Evolutionary conservation across 1,140 invertebrate species (phyloP).

Genomic region (Heliconius congener): DNA sequence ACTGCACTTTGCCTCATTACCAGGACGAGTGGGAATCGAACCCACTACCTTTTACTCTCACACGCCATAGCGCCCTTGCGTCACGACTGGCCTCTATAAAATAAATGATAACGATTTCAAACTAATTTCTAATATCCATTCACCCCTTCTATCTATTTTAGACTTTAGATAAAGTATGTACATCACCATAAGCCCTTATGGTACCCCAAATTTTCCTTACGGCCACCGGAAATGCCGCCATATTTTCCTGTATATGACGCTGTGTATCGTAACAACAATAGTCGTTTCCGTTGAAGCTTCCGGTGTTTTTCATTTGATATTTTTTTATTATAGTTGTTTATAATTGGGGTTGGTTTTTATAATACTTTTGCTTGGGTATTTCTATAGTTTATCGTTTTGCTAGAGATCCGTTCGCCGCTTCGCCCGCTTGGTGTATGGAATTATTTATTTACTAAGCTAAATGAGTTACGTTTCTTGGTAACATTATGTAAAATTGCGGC

Average conservation of each 20-base stretch:
- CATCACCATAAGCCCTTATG: slow-evolving; percentile 24
- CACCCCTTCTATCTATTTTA: neutral
- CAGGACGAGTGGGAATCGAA: no score
- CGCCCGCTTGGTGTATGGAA: no score
- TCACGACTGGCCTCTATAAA: no score
- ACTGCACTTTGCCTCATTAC: no score
- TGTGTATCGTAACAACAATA: slow-evolving; percentile 43
- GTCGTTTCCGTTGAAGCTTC: slow-evolving; percentile 42
- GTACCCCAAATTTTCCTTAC: slow-evolving; percentile 26
- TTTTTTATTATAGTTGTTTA: slow-evolving; percentile 37
- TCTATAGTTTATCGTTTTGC: neutral
- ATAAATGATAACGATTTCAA: neutral
- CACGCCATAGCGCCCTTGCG: no score
- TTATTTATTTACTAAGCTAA: no score
- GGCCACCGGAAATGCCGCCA: slow-evolving; percentile 43
- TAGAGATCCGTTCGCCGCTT: no score
- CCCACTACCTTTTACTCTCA: no score
- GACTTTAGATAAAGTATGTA: neutral
- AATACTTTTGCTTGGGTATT: neutral
- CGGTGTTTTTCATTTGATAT: slow-evolving; percentile 46
- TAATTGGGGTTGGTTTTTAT: slow-evolving; percentile 31
- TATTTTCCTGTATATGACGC: slow-evolving; percentile 48
- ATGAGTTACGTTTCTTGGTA: no score
- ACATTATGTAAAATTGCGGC: no score
- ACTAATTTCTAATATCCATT: neutral